Base-by-base conservation (phyloP, 1,140 invertebrate genomes). In the Drosophila dunni region DNA sequence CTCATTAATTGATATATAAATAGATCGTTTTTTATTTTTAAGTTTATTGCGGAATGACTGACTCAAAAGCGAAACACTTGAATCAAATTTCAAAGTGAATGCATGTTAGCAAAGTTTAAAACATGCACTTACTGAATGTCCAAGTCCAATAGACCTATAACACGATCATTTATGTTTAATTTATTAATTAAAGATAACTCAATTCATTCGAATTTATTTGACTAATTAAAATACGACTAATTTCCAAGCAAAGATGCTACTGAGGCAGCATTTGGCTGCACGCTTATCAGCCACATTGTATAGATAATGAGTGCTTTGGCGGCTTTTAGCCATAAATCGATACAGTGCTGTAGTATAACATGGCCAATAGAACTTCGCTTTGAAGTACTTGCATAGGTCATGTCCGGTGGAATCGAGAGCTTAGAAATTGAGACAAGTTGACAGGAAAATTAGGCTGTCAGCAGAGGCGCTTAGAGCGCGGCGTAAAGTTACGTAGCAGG, bases 361-460 rank as follows among this genome's bases (percentile, higher is more conserved):
- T 61, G 34, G 13, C 34, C 40, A 56, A 46, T 45, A 9, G 33
- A 34, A 3, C 3, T 38, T 33, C 13, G 46, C 0, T 36, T 40
- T 44, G 3, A 29, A 62, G 29, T 45, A 38, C 34, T 56, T 17
- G 29, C 45, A 15, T 38, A 29, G 57, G 33, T 17, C 58, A 69
- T 56, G 10, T 65, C 42, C 42, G 24, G 34, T 33, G 13, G 11
- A 29, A 58, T 24, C 36, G 15, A 45, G 20, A 17, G 29, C 15
- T 36, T 24, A 38, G 15, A 45, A 46, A 9, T 36, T 48, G 11
- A 42, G 44, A 40, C 51, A 33, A 45, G 33, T 58, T 67, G 70
- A 61, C 63, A 50, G 56, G 13, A 51, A 70, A 51, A 57, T 64
- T 53, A 42, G 34, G 57, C 44, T 69, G 60, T 61, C 65, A 54